Evolutionary conservation across 2,888 invertebrate species (phyloP), one percentile per base, ranked within the genome.

Genomic region (Leucania comma): DNA sequence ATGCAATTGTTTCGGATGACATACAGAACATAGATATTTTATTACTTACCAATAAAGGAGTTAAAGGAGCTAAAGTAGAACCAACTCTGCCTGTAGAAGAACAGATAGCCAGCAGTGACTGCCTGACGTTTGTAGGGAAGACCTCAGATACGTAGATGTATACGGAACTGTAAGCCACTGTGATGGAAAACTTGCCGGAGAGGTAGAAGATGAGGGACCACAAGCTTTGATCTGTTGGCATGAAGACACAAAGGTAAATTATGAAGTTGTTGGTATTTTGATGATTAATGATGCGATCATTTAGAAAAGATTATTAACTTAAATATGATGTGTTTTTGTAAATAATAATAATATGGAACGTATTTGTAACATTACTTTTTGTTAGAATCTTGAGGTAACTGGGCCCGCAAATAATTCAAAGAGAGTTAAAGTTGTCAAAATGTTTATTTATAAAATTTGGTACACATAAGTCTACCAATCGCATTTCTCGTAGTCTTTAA

Each of bases 121-220:
- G 97, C 56, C 97, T 92, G 46, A 97, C 93, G 38, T 95, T 96
- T 0, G 97, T 97, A 0, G 97, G 97, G 87, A 97, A 97, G 80
- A 97, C 96, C 90, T 97, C 97, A 24, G 97, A 97, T 1, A 97
- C 97, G 87, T 97, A 97, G 65, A 97, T 96, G 87, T 97, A 97
- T 26, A 97, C 94, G 0, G 97, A 95, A 48, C 97, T 96, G 87
- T 97, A 97, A 0, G 97, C 96, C 5, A 97, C 96, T 0, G 97
- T 97, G 75, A 97, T 97, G 32, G 96, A 97, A 89, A 97, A 97
- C 92, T 97, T 97, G 1, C 97, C 97, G 0, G 96, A 93, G 17
- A 97, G 91, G 85, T 97, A 97, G 24, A 97, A 82, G 1, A 94
- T 71, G 32, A 97, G 90, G 0, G 96, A 96, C 75, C 94, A 86